These are phyloP conservation scores for Rhabdornis inornatus DNA, from an alignment of 2,113 vertebrate genomes.

Conservation along the genomic window DNA sequence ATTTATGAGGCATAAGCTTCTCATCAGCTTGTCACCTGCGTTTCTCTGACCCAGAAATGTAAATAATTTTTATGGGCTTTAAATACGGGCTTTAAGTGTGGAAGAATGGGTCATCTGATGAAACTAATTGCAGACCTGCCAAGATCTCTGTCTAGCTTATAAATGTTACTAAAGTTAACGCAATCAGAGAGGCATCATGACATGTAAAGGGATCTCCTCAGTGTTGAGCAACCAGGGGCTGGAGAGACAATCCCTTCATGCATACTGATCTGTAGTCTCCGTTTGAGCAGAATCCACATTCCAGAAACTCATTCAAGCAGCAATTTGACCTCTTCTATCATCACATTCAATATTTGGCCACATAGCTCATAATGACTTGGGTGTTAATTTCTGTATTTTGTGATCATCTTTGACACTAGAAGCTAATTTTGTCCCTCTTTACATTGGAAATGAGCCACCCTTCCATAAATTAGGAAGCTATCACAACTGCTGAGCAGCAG, in stretches of 20 bases:
- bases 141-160: not conserved
- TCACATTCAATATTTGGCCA: not conserved
- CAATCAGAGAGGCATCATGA: not conserved
- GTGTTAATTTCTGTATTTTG: not conserved
- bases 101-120: not conserved
- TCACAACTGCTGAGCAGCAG: not conserved
- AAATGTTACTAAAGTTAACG: not conserved
- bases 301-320: not conserved
- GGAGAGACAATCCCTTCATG: fast-evolving
- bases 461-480: not conserved
- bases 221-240: not conserved
- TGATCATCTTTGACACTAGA: not conserved
- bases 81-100: not conserved
- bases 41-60: not conserved
- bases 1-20: not conserved
- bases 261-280: not conserved
- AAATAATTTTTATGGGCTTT: not conserved
- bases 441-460: not conserved
- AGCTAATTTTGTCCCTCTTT: not conserved
- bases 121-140: not conserved
- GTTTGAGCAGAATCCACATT: not conserved
- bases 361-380: fast-evolving
- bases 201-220: not conserved
- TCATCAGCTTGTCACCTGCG: not conserved
- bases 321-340: not conserved